Conservation (phyloP, 2,797 vertebrate species). For the Siniperca obscura region DNA sequence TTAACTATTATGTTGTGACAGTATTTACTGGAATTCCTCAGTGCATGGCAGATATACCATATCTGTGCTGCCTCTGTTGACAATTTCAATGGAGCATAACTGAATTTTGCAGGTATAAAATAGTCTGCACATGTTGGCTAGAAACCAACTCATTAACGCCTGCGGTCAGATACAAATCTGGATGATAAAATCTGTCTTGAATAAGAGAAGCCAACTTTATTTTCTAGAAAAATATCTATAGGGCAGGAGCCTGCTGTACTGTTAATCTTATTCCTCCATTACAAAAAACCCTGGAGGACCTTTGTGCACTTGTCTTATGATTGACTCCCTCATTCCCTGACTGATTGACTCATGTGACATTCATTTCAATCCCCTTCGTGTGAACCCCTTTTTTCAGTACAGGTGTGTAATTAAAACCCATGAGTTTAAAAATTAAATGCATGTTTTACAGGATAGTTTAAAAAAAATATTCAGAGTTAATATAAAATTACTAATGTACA, state of each 20-base stretch:
- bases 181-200: slow-evolving; percentile 37
- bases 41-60: slow-evolving; percentile 33
- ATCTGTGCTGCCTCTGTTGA: slow-evolving; percentile 38
- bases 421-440: slow-evolving; percentile 1
- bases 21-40: slow-evolving; percentile 36
- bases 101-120: slow-evolving; percentile 46
- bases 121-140: slow-evolving; percentile 28
- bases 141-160: slow-evolving; percentile 39
- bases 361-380: neutral
- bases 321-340: neutral
- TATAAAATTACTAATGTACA: slow-evolving; percentile 5
- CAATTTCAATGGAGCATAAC: slow-evolving; percentile 42
- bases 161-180: slow-evolving; percentile 29
- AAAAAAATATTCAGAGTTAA: neutral
- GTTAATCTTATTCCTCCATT: slow-evolving; percentile 1
- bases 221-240: neutral
- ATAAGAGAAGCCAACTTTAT: slow-evolving; percentile 17
- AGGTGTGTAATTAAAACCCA: slow-evolving; percentile 19
- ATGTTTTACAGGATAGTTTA: slow-evolving; percentile 26
- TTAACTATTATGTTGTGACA: slow-evolving; percentile 40
- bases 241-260: neutral
- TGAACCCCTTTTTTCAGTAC: neutral
- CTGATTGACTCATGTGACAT: neutral
- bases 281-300: slow-evolving; percentile 3
- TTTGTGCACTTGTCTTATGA: neutral